Conservation (phyloP, 2,888 invertebrate species). For the Tenodera sinensis region DNA sequence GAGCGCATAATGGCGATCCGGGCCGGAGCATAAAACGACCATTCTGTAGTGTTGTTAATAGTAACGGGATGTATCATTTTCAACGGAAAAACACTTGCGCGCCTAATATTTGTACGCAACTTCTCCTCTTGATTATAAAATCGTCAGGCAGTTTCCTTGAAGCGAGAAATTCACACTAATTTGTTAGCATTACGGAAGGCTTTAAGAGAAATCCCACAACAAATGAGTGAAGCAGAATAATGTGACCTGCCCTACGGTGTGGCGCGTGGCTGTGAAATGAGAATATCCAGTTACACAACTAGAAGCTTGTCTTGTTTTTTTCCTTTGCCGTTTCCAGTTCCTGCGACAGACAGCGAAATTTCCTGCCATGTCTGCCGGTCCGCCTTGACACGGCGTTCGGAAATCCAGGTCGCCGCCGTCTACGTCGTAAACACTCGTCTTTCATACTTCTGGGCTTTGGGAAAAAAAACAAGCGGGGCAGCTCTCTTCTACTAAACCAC, state of each 20-base stretch:
- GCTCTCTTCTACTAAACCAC: too few species aligned
- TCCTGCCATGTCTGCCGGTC: background rate
- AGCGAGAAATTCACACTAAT: too few species aligned
- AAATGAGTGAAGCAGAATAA: background rate
- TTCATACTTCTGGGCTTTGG: background rate
- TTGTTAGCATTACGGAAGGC: background rate
- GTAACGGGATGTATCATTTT: too few species aligned
- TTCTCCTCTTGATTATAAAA: too few species aligned
- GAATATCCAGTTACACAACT: background rate
- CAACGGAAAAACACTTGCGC: too few species aligned
- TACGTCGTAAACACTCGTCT: background rate
- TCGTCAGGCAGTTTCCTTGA: too few species aligned
- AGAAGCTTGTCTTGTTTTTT: background rate
- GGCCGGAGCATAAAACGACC: too few species aligned
- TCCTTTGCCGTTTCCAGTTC: background rate
- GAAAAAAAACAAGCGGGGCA: background rate
- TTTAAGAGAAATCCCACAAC: background rate
- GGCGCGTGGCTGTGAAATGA: background rate
- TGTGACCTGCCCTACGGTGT: background rate
- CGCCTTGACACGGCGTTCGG: constrained; percentile 15
- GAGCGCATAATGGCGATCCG: too few species aligned
- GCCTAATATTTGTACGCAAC: too few species aligned
- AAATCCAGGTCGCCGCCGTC: background rate
- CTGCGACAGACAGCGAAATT: background rate
- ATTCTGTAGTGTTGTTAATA: too few species aligned